Percentiles rank a stretch among this genome's conserved stretches.
Conservation (phyloP, 2,113 vertebrate genomes). For the Cromileptes altivelis region DNA sequence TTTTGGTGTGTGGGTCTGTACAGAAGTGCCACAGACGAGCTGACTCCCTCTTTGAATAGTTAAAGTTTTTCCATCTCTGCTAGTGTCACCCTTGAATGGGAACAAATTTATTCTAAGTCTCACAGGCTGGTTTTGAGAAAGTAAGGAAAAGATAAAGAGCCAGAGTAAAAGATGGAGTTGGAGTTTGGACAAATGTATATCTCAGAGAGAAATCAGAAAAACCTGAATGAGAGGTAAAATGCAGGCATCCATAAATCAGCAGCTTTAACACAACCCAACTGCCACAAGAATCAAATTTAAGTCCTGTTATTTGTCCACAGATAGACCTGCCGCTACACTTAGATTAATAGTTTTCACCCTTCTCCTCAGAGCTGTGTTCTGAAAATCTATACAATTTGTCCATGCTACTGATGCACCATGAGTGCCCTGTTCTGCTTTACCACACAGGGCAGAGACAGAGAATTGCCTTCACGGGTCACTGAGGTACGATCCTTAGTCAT, state of each 20-base stretch:
- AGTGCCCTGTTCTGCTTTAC: not conserved
- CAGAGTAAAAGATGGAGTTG: not conserved
- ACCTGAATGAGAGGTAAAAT: not conserved
- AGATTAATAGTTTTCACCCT: conserved; percentile 15
- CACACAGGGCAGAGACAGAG: not conserved
- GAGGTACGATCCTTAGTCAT: not conserved
- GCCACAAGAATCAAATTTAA: not conserved
- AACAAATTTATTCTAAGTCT: conserved; percentile 26
- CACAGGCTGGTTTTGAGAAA: conserved; percentile 21
- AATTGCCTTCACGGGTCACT: not conserved
- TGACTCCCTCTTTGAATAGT: conserved; percentile 29
- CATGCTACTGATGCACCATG: conserved; percentile 2
- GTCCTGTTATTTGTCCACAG: conserved; percentile 12
- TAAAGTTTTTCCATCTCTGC: conserved; percentile 15
- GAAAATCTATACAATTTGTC: conserved; percentile 20
- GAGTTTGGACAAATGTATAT: conserved; percentile 24
- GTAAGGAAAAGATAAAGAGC: conserved; percentile 22
- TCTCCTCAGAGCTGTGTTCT: not conserved
- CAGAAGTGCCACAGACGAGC: conserved; percentile 8
- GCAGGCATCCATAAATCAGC: conserved; percentile 11
- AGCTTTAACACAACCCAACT: not conserved
- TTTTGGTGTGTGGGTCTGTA: conserved; percentile 1
- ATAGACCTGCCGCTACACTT: not conserved
- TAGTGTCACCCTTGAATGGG: conserved; percentile 31
- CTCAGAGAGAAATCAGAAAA: not conserved